Evolutionary conservation across 2,113 vertebrate species (phyloP).

Genomic region (Saguinus midas): DNA sequence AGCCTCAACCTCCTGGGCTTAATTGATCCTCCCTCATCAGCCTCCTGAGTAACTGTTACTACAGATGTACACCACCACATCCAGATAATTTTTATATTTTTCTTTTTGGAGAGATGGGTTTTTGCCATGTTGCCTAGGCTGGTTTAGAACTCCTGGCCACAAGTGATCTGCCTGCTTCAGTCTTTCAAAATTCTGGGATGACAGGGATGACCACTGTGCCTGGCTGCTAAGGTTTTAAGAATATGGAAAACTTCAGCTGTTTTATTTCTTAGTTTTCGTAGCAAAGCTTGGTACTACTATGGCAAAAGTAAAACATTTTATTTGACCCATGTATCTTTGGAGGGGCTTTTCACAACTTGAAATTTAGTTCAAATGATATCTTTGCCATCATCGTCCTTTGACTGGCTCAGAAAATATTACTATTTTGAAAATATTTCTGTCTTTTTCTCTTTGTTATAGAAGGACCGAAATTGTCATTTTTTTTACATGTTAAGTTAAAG

Average conservation of each 20-base stretch:
- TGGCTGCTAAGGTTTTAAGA: background rate
- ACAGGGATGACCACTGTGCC: too few species aligned
- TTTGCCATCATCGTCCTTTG: background rate
- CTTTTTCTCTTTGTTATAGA: background rate
- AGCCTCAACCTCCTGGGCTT: too few species aligned
- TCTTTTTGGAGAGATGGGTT: too few species aligned
- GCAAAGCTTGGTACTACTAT: background rate
- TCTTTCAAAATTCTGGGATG: too few species aligned
- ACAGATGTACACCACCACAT: background rate
- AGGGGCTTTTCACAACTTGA: background rate
- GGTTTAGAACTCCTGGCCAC: too few species aligned
- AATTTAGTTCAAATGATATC: background rate
- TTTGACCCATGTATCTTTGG: background rate
- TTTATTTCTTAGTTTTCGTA: background rate
- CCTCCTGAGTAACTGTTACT: background rate
- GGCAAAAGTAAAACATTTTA: background rate
- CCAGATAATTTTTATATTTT: too few species aligned
- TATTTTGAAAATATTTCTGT: background rate
- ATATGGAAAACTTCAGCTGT: too few species aligned
- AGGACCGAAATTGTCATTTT: background rate
- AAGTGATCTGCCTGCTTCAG: too few species aligned
- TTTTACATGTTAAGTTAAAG: background rate
- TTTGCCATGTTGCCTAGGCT: too few species aligned
- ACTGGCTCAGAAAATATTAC: background rate
- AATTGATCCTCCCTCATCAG: too few species aligned